Evolutionary conservation across 2,113 vertebrate genomes (phyloP).

Genomic region (Oryzias melastigma): DNA sequence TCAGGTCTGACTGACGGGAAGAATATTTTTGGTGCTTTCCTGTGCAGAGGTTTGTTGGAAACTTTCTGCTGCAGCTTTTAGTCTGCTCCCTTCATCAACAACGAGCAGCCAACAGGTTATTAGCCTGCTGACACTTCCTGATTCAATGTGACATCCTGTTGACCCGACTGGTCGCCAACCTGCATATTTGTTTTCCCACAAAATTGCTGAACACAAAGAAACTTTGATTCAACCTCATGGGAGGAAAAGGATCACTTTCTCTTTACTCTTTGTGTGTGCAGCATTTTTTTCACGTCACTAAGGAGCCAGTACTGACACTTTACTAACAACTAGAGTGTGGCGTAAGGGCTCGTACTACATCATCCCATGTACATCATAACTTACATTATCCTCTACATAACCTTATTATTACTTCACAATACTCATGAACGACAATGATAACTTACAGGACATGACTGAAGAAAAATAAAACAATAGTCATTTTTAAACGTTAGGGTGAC

Average conservation of each 20-base stretch:
- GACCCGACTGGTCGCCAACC: not conserved
- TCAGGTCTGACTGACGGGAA: not conserved
- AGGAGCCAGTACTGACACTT: too few relatives aligned
- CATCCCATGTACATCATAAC: too few relatives aligned
- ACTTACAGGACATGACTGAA: too few relatives aligned
- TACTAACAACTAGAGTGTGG: too few relatives aligned
- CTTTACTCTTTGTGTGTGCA: not conserved
- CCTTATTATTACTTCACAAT: too few relatives aligned
- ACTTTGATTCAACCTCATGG: too few relatives aligned
- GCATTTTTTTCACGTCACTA: too few relatives aligned
- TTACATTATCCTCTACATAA: too few relatives aligned
- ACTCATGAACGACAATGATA: too few relatives aligned
- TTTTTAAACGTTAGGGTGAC: too few relatives aligned
- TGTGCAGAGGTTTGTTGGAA: not conserved
- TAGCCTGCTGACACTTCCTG: slow-evolving; percentile 35
- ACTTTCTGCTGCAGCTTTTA: not conserved
- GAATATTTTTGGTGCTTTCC: not conserved
- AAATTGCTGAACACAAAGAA: slow-evolving; percentile 13
- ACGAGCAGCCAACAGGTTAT: slow-evolving; percentile 19
- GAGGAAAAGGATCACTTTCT: slow-evolving; percentile 9
- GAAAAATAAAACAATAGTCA: too few relatives aligned
- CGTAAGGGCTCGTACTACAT: too few relatives aligned
- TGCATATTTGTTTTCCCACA: not conserved
- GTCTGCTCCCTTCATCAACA: not conserved
- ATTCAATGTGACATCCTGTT: slow-evolving; percentile 36